Conservation (phyloP, 2,113 vertebrate species). For the Osmerus eperlanus region DNA sequence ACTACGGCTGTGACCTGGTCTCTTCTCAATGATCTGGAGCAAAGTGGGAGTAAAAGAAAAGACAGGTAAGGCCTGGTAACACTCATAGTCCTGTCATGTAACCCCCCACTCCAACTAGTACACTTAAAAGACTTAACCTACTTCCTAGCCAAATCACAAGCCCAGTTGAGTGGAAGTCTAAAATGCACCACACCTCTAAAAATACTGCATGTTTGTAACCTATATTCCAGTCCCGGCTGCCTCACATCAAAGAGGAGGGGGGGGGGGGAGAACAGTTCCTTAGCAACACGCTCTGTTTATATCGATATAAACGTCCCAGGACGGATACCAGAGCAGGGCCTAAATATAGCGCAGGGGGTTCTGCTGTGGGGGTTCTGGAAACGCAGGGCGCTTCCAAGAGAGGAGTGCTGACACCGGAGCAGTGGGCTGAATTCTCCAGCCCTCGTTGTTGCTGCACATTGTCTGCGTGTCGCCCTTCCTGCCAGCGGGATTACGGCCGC, state of each 20-base stretch:
- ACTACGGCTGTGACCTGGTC: slow-evolving; percentile 90
- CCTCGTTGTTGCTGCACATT: slow-evolving; percentile 36
- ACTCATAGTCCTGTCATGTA: background rate
- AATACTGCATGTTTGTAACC: slow-evolving; percentile 42
- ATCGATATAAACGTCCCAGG: background rate
- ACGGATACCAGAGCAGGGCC: slow-evolving; percentile 29
- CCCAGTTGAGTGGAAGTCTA: slow-evolving; percentile 4
- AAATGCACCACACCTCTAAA: slow-evolving; percentile 31
- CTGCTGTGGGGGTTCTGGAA: background rate
- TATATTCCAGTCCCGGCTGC: slow-evolving; percentile 40
- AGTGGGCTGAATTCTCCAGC: slow-evolving; percentile 60
- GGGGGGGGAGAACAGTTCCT: slow-evolving; percentile 2
- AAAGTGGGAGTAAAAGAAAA: background rate
- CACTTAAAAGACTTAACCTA: slow-evolving; percentile 45
- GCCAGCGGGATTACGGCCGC: slow-evolving; percentile 67
- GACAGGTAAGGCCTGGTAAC: background rate
- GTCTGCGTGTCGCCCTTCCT: slow-evolving; percentile 58
- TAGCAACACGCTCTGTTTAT: slow-evolving; percentile 1
- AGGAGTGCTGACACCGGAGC: slow-evolving; percentile 61
- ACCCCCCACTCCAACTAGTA: slow-evolving; percentile 16
- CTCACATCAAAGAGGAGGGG: slow-evolving; percentile 4
- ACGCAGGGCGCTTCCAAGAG: slow-evolving; percentile 30
- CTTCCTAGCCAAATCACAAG: slow-evolving; percentile 29
- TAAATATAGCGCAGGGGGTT: slow-evolving; percentile 48
- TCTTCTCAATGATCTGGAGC: slow-evolving; percentile 92